These are phyloP conservation scores for Acanthopleura granulata DNA, from an alignment of 2,888 invertebrate species.

Conservation along the genomic window DNA sequence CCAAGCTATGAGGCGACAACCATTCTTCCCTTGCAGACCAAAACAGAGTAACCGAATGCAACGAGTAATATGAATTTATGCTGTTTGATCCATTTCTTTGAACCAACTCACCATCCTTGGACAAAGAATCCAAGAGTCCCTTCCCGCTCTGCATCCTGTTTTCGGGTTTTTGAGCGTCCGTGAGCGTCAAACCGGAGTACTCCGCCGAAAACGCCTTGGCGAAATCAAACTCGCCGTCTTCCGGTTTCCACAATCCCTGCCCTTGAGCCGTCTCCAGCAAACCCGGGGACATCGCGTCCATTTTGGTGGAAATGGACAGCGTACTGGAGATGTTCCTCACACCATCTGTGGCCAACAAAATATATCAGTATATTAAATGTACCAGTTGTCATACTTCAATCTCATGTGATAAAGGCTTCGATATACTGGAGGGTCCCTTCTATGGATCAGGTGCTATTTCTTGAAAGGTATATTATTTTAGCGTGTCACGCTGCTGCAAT, in stretches of 20 bases:
- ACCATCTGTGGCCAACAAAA: slow-evolving; percentile 62
- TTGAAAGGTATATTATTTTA: too few species aligned
- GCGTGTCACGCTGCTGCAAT: too few species aligned
- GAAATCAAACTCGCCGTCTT: slow-evolving; percentile 57
- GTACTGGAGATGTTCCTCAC: slow-evolving; percentile 60
- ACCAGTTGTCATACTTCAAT: too few species aligned
- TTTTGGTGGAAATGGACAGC: slow-evolving; percentile 54
- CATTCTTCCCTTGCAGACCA: too few species aligned
- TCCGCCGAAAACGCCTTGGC: slow-evolving; percentile 44
- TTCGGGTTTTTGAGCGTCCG: slow-evolving; percentile 31
- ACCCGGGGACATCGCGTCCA: slow-evolving; percentile 48
- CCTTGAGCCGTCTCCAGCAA: slow-evolving; percentile 49
- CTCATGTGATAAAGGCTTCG: too few species aligned
- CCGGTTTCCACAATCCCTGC: slow-evolving; percentile 49
- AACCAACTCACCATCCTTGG: slow-evolving; percentile 40
- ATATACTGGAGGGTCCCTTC: too few species aligned
- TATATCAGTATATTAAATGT: not conserved
- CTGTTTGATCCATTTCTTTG: too few species aligned
- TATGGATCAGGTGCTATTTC: too few species aligned
- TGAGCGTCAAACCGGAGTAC: slow-evolving; percentile 32
- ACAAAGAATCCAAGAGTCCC: slow-evolving; percentile 43
- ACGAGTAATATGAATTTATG: too few species aligned
- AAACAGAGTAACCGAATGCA: too few species aligned
- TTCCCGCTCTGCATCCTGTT: slow-evolving; percentile 43
- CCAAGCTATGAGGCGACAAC: too few species aligned